Percentiles rank a stretch among this genome's conserved stretches.
Conservation (phyloP, 2,113 vertebrate genomes). For the Malurus alboscapulatus region DNA sequence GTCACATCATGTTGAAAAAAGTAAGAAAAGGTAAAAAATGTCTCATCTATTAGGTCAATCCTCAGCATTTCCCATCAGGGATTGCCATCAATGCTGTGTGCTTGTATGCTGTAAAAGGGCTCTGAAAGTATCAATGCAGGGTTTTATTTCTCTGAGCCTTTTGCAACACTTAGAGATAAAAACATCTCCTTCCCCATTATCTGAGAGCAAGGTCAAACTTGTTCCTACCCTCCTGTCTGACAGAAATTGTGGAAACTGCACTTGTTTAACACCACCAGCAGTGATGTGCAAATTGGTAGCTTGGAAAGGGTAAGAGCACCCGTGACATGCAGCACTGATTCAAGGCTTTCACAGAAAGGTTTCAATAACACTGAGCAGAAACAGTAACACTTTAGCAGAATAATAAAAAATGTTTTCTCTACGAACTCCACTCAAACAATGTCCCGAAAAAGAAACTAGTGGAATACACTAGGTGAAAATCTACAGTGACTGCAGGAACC, state of each 20-base stretch:
- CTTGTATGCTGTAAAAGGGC: not conserved
- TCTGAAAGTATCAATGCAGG: not conserved
- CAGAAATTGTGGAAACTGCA: not conserved
- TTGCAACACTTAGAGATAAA: not conserved
- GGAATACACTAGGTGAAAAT: not conserved
- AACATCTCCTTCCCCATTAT: not conserved
- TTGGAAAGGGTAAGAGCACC: not conserved
- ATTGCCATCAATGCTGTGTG: not conserved
- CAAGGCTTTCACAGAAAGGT: not conserved
- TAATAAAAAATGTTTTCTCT: not conserved
- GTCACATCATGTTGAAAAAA: not conserved
- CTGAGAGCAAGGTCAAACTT: not conserved
- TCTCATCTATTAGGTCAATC: not conserved
- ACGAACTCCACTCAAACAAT: not conserved
- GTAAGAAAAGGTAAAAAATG: not conserved
- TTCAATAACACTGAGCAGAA: not conserved
- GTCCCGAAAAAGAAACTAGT: not conserved
- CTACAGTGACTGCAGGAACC: not conserved
- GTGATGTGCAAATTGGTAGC: not conserved
- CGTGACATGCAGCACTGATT: accelerated
- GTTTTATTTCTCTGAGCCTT: not conserved
- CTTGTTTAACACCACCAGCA: not conserved
- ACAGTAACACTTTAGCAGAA: not conserved
- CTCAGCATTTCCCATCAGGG: not conserved
- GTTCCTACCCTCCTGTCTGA: not conserved